Evolutionary conservation across 1,140 invertebrate genomes (phyloP), one percentile per base, ranked within the genome.

Genomic region (Cephus cinctus): DNA sequence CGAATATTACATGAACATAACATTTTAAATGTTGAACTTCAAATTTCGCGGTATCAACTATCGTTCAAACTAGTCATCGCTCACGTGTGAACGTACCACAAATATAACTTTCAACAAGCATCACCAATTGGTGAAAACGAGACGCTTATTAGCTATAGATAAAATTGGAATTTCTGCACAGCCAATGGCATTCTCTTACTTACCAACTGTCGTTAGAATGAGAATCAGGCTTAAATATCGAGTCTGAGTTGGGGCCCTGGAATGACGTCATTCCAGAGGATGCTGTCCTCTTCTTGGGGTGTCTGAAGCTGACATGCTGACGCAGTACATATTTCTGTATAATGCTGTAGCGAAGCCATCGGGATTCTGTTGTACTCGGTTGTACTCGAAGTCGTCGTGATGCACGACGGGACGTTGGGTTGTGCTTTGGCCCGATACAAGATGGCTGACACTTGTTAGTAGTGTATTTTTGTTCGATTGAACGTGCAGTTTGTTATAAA

Each of bases 391-490:
- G 11, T 8, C 18, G 39, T 9, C 18, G 57, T 50, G 54, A 54
- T 59, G 59, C 59, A 59, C 57, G 48, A 57, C 56, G 59, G 59
- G 56, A 59, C 38, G 42, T 52, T 47, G 60, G 57, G 49, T 60
- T 45, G 46, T 57, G 54, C 55, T 56, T 57, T 35, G 54, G 53
- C 44, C 54, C 44, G 51, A 61, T 59, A 59, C 69, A 75, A 73
- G 60, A 75, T 75, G 72, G 72, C 71, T 65, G 66, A 59, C 69
- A 75, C 69, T 73, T 73, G 71, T 75, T 75, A 65, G 70, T 71
- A 60, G 59, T 63, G 56, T 69, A 70, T 69, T 65, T 66, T 64
- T 63, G 57, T 66, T 61, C 42, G 35, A 44, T 57, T 60, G 52
- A 50, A 66, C 60, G 61, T 56, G 47, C 30, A 57, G 63, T 59